Percentiles rank a stretch among this genome's conserved stretches.
phyloP scores from a whole-genome alignment of 1,140 invertebrate genomes.

The Vanessa tameamea region DNA sequence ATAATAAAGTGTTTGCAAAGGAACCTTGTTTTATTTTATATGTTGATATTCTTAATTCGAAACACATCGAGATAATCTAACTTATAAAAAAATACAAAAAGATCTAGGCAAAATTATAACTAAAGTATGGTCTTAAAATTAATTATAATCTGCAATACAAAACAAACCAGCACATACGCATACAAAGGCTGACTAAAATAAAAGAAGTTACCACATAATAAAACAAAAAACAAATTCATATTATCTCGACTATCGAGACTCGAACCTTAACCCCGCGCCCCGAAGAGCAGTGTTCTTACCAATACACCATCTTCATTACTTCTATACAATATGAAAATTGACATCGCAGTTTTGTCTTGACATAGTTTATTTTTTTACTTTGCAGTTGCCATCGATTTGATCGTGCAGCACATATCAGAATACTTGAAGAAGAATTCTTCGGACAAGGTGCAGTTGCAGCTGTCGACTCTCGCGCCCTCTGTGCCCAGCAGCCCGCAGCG shows the following conservation, averaged over 20 bases:
- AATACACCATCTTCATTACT: not conserved
- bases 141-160: too few species aligned
- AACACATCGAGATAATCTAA: too few species aligned
- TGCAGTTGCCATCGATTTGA: constrained; percentile 98
- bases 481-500: constrained; percentile 66
- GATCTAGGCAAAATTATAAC: too few species aligned
- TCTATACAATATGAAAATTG: not conserved
- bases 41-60: not conserved
- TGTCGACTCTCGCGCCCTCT: constrained; percentile 44
- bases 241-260: not conserved
- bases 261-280: not conserved
- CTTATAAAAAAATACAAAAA: too few species aligned
- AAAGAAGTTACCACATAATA: too few species aligned
- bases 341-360: not conserved
- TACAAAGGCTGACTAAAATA: too few species aligned
- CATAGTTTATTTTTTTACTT: constrained; percentile 61
- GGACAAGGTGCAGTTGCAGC: constrained; percentile 46
- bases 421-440: constrained; percentile 61
- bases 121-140: too few species aligned
- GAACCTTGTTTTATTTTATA: constrained; percentile 29
- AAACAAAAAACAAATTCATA: not conserved
- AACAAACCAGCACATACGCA: too few species aligned
- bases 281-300: not conserved
- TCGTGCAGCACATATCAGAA: constrained; percentile 96
- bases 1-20: constrained; percentile 52